These are phyloP conservation scores for Enteromius radiatus DNA, from an alignment of 2,797 vertebrate genomes.

Conservation along the genomic window DNA sequence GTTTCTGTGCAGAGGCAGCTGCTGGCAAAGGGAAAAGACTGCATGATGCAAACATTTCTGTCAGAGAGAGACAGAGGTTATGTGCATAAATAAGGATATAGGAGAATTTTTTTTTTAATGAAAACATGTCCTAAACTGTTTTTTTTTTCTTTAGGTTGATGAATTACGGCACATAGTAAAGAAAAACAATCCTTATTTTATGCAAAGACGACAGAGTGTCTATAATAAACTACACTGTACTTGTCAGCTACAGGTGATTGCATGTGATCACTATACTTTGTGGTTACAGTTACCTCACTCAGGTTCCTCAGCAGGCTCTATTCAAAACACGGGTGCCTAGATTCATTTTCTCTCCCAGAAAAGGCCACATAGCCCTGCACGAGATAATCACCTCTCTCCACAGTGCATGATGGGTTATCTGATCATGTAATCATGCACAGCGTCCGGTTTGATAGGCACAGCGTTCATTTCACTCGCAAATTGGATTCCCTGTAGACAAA, in stretches of 20 bases:
- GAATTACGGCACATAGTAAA: no score
- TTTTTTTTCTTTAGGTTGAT: background rate
- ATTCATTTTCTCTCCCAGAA: constrained; percentile 31
- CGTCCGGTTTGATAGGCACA: constrained; percentile 37
- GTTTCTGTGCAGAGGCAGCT: constrained; percentile 5
- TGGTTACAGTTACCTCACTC: background rate
- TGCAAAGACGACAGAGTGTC: background rate
- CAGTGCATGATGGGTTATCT: constrained; percentile 50
- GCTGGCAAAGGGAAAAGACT: background rate
- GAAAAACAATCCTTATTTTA: background rate
- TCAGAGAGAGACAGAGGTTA: background rate
- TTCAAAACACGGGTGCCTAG: background rate
- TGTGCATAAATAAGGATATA: background rate
- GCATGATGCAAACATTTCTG: constrained; percentile 42
- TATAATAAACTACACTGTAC: background rate
- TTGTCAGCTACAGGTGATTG: background rate
- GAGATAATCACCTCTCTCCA: constrained; percentile 48
- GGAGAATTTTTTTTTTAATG: background rate
- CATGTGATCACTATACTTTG: constrained; percentile 7
- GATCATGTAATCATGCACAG: constrained; percentile 52
- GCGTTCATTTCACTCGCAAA: constrained; percentile 55
- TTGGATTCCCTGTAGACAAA: constrained; percentile 56
- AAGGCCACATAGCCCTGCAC: constrained; percentile 27
- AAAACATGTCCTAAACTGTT: background rate
- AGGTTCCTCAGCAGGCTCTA: background rate